phyloP scores from a whole-genome alignment of 2,888 invertebrate species.

The Mesoligia furuncula region DNA sequence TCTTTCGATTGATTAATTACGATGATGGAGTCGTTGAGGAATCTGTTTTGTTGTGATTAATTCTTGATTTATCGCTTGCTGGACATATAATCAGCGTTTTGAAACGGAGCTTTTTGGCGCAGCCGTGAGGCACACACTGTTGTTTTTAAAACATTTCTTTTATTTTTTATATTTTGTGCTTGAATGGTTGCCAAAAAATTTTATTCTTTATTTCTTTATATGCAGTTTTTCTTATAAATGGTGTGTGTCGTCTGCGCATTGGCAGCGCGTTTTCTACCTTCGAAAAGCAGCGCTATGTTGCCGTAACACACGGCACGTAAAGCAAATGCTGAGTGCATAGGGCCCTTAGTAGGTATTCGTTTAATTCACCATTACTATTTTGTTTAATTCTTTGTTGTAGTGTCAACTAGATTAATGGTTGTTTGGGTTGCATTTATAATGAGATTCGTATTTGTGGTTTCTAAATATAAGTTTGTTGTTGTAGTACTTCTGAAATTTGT shows the following conservation, averaged over 20 bases:
- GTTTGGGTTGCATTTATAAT: not conserved
- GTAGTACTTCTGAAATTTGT: not conserved
- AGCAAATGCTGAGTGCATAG: not conserved
- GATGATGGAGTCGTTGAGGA: not conserved
- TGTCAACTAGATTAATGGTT: not conserved
- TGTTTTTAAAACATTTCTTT: not conserved
- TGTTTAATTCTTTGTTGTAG: not conserved
- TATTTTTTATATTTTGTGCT: not conserved
- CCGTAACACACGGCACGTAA: not conserved
- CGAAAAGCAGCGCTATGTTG: not conserved
- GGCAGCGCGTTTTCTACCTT: not conserved
- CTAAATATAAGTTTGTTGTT: not conserved
- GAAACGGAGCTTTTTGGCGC: not conserved
- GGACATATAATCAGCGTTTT: not conserved
- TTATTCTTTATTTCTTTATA: not conserved
- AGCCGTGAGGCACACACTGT: not conserved
- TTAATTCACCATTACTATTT: not conserved
- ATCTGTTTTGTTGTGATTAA: not conserved
- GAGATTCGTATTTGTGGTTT: not conserved
- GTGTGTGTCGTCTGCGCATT: too few relatives aligned
- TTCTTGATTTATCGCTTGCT: not conserved
- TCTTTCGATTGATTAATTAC: not conserved
- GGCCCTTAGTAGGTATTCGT: not conserved
- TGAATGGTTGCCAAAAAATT: not conserved
- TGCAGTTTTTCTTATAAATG: not conserved